Evolutionary conservation across 2,888 invertebrate species (phyloP), one percentile per base, ranked within the genome.

Genomic region (Listrodromus nycthemerus): DNA sequence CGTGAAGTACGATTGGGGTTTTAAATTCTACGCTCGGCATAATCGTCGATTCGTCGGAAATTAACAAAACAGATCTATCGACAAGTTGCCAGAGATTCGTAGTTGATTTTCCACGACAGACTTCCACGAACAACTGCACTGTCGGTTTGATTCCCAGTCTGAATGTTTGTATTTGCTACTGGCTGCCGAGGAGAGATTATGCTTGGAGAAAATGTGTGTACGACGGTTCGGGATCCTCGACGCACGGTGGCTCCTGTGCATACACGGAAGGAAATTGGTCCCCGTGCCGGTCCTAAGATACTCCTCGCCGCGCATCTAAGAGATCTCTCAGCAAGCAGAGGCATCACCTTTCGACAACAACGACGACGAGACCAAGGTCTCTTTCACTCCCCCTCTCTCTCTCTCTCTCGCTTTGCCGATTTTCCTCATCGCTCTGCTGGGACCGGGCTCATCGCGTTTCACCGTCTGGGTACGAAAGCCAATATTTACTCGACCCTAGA

Each of bases 401-500:
- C 63, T 73, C 48, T 48, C 50, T 73, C 82, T 83, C 80, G 85
- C 82, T 85, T 75, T 73, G 85, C 71, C 63, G 65, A 63, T 86
- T 85, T 86, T 82, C 77, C 77, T 79, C 80, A 30, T 75, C 55
- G 10, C 55, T 10, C 21, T 13, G 86, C 88, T 80, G 83, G 76
- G 69, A 82, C 77, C 63, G 67, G 66, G 58, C 27, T 85, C 70
- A 71, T 69, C 77, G 67, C 78, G 78, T 77, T 85, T 84, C 80
- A 70, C 76, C 87, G 82, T 85, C 83, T 76, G 85, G 80, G 80
- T 85, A 82, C 84, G 82, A 88, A 87, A 88, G 83, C 85, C 88
- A 91, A 91, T 90, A 91, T 91, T 91, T 90, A 89, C 87, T 75
- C 87, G 79, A 82, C 67, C 83, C 85, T 84, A 21, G 70, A 85